phyloP scores from a whole-genome alignment of 2,888 invertebrate species.

The Ptychoptera contaminata region DNA sequence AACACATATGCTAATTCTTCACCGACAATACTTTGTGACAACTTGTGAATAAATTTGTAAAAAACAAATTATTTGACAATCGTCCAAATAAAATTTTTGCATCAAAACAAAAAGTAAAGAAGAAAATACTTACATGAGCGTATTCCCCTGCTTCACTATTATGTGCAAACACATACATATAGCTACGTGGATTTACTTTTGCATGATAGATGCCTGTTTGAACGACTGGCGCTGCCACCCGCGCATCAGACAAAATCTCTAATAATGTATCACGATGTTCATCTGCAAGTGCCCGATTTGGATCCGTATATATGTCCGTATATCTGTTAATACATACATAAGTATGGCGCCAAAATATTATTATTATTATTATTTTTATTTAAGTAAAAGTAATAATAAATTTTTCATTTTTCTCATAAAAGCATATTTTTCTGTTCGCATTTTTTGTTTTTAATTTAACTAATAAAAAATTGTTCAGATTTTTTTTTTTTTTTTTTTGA shows the following conservation, averaged over 20 bases:
- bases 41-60: conserved; percentile 26
- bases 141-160: conserved; percentile 65
- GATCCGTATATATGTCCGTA: conserved; percentile 39
- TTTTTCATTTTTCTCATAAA: no score
- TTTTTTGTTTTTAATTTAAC: not conserved
- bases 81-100: not conserved
- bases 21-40: conserved; percentile 62
- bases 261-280: conserved; percentile 64
- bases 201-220: conserved; percentile 63
- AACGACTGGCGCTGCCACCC: conserved; percentile 67
- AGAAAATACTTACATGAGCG: conserved; percentile 47
- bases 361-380: not conserved
- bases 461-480: not conserved
- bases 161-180: conserved; percentile 80
- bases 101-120: not conserved
- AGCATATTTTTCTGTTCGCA: no score
- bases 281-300: conserved; percentile 36
- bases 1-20: conserved; percentile 80
- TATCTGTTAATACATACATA: conserved; percentile 29
- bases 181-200: conserved; percentile 56
- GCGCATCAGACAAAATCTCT: conserved; percentile 77
- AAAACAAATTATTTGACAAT: not conserved
- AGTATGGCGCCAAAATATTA: conserved; percentile 8
- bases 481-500: no score
- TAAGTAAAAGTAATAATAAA: no score